Percentiles rank a stretch among this genome's conserved stretches.
Conservation (phyloP, 2,113 vertebrate species). For the Oxyruncus cristatus region DNA sequence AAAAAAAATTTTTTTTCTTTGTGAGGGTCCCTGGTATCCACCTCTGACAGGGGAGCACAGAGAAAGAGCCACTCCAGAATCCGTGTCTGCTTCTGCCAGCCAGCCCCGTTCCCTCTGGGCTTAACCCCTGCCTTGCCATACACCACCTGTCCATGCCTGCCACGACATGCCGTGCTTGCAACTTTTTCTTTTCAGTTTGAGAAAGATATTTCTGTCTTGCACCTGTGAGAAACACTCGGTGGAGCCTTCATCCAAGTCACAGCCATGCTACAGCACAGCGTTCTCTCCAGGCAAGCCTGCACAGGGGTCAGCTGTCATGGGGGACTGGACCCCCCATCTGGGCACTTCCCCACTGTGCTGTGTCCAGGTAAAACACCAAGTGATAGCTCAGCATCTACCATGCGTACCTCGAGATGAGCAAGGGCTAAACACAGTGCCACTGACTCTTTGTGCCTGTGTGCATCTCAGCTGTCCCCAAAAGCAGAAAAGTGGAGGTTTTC, state of each 20-base stretch:
- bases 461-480: neutral
- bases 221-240: fast-evolving
- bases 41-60: neutral
- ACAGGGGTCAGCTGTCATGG: fast-evolving
- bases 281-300: neutral
- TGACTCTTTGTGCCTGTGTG: fast-evolving
- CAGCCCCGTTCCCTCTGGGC: neutral
- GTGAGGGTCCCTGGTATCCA: neutral
- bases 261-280: fast-evolving
- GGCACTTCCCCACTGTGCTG: neutral
- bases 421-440: fast-evolving
- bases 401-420: neutral
- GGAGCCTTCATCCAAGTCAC: neutral
- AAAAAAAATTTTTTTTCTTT: neutral
- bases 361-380: neutral
- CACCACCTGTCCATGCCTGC: neutral
- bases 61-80: neutral
- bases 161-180: neutral
- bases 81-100: neutral
- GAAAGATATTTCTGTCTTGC: neutral
- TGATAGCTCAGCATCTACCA: neutral
- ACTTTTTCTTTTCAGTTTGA: neutral
- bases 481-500: neutral
- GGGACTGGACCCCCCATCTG: neutral
- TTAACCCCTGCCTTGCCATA: neutral